Percentiles rank a stretch among this genome's conserved stretches.
phyloP scores from a whole-genome alignment of 2,797 vertebrate species.

The Tenualosa ilisha region DNA sequence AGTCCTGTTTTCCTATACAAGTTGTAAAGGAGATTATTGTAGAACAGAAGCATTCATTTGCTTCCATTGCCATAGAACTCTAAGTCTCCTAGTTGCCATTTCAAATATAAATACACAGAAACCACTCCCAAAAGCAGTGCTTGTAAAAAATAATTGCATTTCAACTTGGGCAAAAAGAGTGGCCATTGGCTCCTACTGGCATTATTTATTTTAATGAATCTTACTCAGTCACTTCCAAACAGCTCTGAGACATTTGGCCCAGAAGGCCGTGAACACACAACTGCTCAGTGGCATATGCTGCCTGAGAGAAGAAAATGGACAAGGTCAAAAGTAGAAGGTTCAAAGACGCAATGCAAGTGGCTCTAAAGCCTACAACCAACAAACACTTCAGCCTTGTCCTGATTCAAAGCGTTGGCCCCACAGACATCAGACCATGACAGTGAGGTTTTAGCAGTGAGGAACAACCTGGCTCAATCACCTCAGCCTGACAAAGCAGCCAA shows the following conservation, averaged over 20 bases:
- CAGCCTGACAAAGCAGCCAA: not conserved
- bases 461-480: not conserved
- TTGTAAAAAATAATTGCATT: constrained; percentile 3
- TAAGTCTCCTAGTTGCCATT: not conserved
- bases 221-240: not conserved
- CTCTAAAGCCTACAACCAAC: constrained; percentile 21
- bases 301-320: not conserved
- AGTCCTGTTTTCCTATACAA: not conserved
- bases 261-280: not conserved
- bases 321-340: constrained; percentile 34
- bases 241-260: not conserved
- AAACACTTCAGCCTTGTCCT: constrained; percentile 25
- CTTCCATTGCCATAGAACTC: not conserved
- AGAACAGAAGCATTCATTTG: not conserved
- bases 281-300: not conserved
- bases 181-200: not conserved
- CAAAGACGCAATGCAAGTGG: constrained; percentile 23
- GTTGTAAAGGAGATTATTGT: not conserved
- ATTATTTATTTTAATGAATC: not conserved
- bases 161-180: constrained; percentile 16
- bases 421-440: not conserved
- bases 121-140: not conserved
- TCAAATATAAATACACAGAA: constrained; percentile 4
- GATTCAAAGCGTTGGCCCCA: constrained; percentile 32
- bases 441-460: not conserved